These are phyloP conservation scores for Gadopsis bispinosus DNA, from an alignment of 2,797 vertebrate genomes.

Conservation along the genomic window DNA sequence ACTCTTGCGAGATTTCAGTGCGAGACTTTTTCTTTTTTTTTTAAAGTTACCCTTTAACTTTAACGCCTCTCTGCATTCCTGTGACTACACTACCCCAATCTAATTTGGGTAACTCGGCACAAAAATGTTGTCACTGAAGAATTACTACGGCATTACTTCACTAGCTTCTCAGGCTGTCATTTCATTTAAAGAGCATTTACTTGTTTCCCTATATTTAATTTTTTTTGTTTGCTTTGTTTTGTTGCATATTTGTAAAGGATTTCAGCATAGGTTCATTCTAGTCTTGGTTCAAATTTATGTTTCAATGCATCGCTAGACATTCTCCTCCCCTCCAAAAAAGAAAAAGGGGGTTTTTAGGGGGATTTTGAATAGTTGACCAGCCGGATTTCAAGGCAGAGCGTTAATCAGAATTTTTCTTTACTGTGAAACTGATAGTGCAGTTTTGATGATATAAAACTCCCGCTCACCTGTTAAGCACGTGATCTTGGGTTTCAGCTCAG, in stretches of 20 bases:
- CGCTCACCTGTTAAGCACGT: constrained; percentile 13
- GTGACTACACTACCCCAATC: neutral
- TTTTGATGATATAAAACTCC: constrained; percentile 6
- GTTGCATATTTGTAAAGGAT: neutral
- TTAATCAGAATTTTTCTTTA: neutral
- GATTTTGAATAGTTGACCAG: neutral
- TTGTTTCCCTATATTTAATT: neutral
- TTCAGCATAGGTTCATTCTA: neutral
- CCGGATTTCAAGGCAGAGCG: neutral
- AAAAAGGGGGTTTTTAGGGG: neutral
- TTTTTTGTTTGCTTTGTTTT: neutral
- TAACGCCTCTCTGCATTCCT: neutral
- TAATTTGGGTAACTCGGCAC: neutral
- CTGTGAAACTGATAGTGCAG: neutral
- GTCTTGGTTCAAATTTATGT: neutral
- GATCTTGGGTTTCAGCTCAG: constrained; percentile 37
- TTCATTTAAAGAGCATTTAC: neutral
- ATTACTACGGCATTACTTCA: neutral
- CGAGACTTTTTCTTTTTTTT: no score
- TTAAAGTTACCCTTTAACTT: no score
- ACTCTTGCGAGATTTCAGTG: no score
- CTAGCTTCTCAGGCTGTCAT: neutral
- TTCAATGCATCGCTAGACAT: neutral
- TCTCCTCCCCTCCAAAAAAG: neutral
- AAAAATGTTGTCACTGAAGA: neutral